Evolutionary conservation across 2,797 vertebrate genomes (phyloP).

Genomic region (Coccyzus lansbergi): DNA sequence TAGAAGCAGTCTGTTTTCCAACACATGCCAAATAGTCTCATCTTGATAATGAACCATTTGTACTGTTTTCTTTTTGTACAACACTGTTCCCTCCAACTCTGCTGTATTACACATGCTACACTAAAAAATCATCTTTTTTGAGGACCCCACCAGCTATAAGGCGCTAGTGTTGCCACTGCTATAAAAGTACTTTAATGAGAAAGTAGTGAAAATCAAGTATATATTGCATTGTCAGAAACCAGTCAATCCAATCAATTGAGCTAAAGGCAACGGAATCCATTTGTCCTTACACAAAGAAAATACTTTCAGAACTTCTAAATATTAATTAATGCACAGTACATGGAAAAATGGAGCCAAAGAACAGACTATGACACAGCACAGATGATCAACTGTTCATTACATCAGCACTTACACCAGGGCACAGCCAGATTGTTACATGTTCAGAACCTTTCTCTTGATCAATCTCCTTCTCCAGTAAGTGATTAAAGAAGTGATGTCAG

Average conservation of each 20-base stretch:
- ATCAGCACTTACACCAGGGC: background rate
- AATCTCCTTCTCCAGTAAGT: background rate
- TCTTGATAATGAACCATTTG: background rate
- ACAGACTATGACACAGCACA: background rate
- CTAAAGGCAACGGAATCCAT: background rate
- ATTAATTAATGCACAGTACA: background rate
- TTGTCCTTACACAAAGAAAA: background rate
- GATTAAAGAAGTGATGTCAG: background rate
- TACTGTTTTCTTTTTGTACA: background rate
- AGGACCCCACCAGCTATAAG: background rate
- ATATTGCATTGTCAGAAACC: background rate
- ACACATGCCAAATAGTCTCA: background rate
- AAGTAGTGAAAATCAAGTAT: background rate
- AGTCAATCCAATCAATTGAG: background rate
- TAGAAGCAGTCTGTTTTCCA: background rate
- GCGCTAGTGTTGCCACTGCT: background rate
- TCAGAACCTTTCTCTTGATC: background rate
- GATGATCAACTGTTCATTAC: background rate
- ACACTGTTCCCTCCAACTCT: background rate
- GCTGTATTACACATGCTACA: background rate
- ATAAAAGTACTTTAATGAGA: background rate
- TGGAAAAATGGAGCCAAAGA: background rate
- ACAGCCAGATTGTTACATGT: background rate
- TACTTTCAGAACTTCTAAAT: background rate
- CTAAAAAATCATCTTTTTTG: background rate